These are phyloP conservation scores for Fringilla coelebs DNA, from an alignment of 2,797 vertebrate species.

Conservation along the genomic window DNA sequence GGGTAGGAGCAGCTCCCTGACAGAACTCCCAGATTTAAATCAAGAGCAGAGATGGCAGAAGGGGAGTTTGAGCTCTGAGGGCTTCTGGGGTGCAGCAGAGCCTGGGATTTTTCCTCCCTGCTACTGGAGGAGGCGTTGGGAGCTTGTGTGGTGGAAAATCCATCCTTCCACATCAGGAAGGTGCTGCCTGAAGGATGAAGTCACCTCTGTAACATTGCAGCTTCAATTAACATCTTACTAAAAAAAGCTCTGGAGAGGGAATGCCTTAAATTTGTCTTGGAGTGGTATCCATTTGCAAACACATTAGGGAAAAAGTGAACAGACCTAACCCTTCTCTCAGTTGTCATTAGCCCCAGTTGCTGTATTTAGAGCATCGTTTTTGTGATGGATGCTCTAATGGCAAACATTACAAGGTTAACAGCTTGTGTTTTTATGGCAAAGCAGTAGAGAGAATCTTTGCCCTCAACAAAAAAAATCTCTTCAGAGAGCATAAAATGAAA, in stretches of 20 bases:
- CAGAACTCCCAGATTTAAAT: background rate
- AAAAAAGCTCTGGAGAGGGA: background rate
- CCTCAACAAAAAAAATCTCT: background rate
- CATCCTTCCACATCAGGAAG: background rate
- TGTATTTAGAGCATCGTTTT: background rate
- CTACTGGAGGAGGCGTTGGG: background rate
- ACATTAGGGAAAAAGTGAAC: background rate
- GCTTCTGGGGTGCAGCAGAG: background rate
- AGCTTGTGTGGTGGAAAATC: background rate
- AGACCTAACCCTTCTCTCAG: background rate
- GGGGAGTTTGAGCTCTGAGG: background rate
- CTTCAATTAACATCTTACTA: background rate
- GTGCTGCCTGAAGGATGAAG: background rate
- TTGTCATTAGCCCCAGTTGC: background rate
- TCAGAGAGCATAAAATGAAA: background rate
- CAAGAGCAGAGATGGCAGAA: rapidly evolving
- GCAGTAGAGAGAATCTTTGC: background rate
- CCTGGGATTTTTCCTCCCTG: background rate
- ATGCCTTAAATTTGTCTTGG: background rate
- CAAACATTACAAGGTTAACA: conserved; percentile 15
- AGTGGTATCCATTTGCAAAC: background rate
- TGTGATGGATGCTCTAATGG: conserved; percentile 27
- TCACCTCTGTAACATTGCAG: background rate
- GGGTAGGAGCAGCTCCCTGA: background rate
- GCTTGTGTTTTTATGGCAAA: conserved; percentile 8